Percentiles rank a stretch among this genome's conserved stretches.
Conservation (phyloP, 1,140 invertebrate species). For the Vanessa tameamea region DNA sequence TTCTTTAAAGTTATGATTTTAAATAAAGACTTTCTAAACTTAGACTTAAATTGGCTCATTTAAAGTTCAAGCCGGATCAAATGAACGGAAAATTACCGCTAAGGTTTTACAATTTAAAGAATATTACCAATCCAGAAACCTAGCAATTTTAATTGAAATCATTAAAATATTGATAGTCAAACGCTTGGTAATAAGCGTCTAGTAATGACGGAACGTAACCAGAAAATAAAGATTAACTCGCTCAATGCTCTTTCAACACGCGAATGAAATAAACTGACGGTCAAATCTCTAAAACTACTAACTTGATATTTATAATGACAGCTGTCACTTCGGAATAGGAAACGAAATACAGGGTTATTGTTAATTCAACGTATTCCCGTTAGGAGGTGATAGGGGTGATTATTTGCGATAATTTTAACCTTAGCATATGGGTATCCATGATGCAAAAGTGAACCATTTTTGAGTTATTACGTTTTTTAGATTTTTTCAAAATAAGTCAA, state of each 20-base stretch:
- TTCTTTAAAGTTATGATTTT: too few relatives aligned
- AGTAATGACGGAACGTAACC: background rate
- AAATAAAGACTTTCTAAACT: too few relatives aligned
- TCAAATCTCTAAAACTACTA: background rate
- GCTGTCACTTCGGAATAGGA: background rate
- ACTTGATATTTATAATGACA: conserved; percentile 7
- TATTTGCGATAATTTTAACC: too few relatives aligned
- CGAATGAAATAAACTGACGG: background rate
- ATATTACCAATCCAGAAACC: background rate
- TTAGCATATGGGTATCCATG: too few relatives aligned
- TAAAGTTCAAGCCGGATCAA: too few relatives aligned
- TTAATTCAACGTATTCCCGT: too few relatives aligned
- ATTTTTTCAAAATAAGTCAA: too few relatives aligned
- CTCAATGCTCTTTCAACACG: background rate
- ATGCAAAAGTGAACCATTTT: too few relatives aligned
- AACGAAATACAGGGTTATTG: too few relatives aligned
- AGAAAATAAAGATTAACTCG: background rate
- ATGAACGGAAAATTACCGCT: background rate
- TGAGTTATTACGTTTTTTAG: too few relatives aligned
- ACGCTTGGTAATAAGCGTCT: background rate
- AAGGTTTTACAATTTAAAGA: background rate
- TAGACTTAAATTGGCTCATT: too few relatives aligned
- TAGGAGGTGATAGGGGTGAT: too few relatives aligned
- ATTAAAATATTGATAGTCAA: conserved; percentile 1
- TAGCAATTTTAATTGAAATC: background rate